Conservation (phyloP, 2,113 vertebrate species). For the Onychostruthus taczanowskii region DNA sequence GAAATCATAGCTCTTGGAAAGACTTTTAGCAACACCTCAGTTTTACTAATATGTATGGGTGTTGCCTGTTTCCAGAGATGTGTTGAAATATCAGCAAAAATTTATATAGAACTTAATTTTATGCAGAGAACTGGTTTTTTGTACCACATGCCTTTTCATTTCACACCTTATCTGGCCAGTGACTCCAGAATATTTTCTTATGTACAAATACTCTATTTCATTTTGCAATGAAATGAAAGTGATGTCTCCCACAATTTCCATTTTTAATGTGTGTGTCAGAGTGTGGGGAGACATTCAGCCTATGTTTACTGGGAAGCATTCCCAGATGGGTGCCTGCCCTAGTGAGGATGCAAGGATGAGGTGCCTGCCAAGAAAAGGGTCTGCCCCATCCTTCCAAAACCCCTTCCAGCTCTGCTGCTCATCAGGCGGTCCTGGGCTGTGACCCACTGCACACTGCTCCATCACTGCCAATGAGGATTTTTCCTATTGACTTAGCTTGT, state of each 20-base stretch:
- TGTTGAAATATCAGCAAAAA: background rate
- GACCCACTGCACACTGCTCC: background rate
- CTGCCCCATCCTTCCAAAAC: background rate
- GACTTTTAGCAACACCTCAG: background rate
- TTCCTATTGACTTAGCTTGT: background rate
- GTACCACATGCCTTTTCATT: background rate
- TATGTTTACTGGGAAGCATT: background rate
- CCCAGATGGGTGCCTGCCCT: background rate
- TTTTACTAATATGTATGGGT: background rate
- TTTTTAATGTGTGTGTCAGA: background rate
- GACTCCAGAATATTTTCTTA: background rate
- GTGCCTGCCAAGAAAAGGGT: background rate
- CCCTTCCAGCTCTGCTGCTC: background rate
- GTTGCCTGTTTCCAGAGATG: background rate
- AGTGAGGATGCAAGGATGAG: background rate
- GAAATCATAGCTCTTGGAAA: constrained; percentile 8
- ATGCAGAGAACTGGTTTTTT: background rate
- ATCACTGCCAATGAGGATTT: background rate
- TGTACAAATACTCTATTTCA: background rate
- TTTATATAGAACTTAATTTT: background rate
- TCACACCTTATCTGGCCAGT: background rate
- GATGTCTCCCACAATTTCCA: background rate
- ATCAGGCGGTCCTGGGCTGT: background rate
- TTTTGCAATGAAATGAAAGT: background rate
- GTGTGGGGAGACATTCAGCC: background rate